Evolutionary conservation across 2,888 invertebrate species (phyloP), one percentile per base, ranked within the genome.

Genomic region (Terebella lapidaria): DNA sequence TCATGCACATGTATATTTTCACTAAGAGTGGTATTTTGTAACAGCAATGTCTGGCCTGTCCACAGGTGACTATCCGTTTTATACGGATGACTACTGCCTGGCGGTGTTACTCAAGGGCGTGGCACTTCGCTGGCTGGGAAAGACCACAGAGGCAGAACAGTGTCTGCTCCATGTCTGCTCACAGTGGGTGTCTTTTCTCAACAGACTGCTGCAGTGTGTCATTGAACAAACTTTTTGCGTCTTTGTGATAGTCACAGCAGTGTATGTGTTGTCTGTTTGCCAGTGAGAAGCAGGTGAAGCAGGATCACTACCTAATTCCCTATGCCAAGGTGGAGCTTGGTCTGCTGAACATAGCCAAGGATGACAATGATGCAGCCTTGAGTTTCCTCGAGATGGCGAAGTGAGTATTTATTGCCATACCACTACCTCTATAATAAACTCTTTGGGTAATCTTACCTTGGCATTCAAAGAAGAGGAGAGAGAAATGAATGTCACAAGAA

Each of bases 281-380:
- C 72, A 83, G 82, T 66, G 79, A 81, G 63, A 77, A 77, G 60
- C 70, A 86, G 54, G 85, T 95, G 61, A 88, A 88, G 61, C 89
- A 91, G 65, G 93, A 95, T 77, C 85, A 85, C 0, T 94, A 90
- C 81, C 81, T 96, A 58, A 83, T 91, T 20, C 94, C 95, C 0
- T 94, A 90, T 79, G 87, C 93, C 2, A 84, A 88, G 55, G 89
- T 91, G 18, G 95, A 96, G 80, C 84, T 93, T 72, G 94, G 91
- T 0, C 84, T 91, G 74, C 84, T 94, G 59, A 86, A 90, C 75
- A 85, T 88, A 74, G 85, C 87, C 46, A 85, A 88, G 66, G 88
- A 88, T 4, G 85, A 89, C 53, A 81, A 80, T 49, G 85, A 86
- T 28, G 86, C 86, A 56, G 90, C 92, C 1, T 83, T 87, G 60